phyloP scores from a whole-genome alignment of 2,888 invertebrate species.

The Drosophila sordidapex region DNA sequence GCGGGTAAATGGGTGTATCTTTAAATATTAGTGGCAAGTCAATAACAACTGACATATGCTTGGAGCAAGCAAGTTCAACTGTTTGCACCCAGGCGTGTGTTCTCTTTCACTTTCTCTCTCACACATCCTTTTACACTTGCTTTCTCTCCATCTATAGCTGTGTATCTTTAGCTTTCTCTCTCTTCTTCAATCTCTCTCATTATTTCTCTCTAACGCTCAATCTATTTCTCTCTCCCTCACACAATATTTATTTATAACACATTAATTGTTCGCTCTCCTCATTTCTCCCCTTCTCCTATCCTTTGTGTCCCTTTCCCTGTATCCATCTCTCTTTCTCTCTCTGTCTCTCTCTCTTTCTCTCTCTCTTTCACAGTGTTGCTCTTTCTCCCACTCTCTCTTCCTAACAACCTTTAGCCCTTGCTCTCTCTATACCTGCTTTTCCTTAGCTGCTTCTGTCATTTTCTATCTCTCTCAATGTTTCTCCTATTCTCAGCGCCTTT shows the following conservation, averaged over 20 bases:
- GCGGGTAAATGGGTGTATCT: background rate
- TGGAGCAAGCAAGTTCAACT: background rate
- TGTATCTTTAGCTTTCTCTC: background rate
- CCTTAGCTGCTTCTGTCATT: no score
- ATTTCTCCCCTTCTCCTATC: background rate
- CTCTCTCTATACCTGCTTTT: background rate
- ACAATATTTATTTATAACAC: background rate
- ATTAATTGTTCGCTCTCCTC: background rate
- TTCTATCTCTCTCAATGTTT: no score
- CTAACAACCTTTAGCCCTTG: no score
- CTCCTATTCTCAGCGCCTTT: no score
- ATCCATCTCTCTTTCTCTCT: background rate
- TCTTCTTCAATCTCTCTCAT: background rate
- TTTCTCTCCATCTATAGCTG: background rate
- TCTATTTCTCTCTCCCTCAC: background rate
- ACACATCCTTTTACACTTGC: no score
- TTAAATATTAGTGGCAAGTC: slow-evolving; percentile 37
- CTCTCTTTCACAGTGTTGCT: no score
- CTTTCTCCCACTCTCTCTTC: background rate
- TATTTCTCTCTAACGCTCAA: background rate
- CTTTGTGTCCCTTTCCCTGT: background rate
- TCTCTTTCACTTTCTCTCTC: background rate
- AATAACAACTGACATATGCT: slow-evolving; percentile 8
- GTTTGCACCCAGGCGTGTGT: background rate
- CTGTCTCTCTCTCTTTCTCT: no score